Evolutionary conservation across 1,140 invertebrate species (phyloP), one percentile per base, ranked within the genome.

Genomic region (Asbolus verrucosus): DNA sequence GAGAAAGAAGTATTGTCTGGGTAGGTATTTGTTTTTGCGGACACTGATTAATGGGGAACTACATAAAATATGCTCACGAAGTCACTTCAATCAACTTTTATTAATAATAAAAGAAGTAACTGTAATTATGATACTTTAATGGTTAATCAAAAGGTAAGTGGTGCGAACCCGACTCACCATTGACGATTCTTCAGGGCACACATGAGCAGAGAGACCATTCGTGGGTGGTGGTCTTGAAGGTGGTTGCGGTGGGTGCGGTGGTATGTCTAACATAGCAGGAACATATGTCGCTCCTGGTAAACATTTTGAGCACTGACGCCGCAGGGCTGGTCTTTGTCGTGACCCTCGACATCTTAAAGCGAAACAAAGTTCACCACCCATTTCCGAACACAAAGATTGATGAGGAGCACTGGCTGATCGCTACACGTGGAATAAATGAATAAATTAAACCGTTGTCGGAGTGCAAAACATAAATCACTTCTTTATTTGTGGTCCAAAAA

Each of bases 361-460:
- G 74, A 93, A 93, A 69, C 90, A 89, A 13, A 94, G 79, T 78
- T 94, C 92, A 68, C 92, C 89, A 14, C 87, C 87, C 91, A 94
- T 93, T 82, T 94, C 91, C 0, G 90, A 86, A 81, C 92, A 94
- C 5, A 94, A 78, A 1, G 93, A 93, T 79, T 93, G 91, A 78
- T 91, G 86, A 1, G 84, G 84, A 0, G 74, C 70, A 24, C 65
- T 76, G 1, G 73, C 38, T 36, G 74, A 69, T 67, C 75, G 66
- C 78, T 79, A 13, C 13, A 24, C 11, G 11, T 14, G 50, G 14
- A 69, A 74, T 19, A 4, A 43, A 11, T n/a, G 41, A 15, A 30
- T 30, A 30, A 30, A 30, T 30, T n/a, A n/a, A n/a, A n/a, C n/a
- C n/a, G n/a, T n/a, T n/a, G n/a, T n/a, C n/a, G n/a, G n/a, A n/a